phyloP scores from a whole-genome alignment of 37 sponge, comb jelly and placozoan genomes.

The Ianthella basta region DNA sequence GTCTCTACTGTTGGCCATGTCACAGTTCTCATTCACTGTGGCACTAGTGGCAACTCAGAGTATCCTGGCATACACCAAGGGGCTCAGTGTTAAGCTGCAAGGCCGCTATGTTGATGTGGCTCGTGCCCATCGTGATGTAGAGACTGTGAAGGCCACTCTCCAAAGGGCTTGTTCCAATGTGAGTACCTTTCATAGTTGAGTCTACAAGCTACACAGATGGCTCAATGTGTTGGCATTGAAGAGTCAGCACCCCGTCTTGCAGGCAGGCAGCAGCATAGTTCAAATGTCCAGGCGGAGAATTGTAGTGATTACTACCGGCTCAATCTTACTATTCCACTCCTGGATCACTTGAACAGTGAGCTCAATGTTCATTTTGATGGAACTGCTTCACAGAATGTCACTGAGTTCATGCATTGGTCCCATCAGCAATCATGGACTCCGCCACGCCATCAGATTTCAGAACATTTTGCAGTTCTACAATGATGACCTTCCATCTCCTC shows the following conservation, averaged over 20 bases:
- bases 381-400: constrained; percentile 5
- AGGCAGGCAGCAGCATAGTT: constrained; percentile 18
- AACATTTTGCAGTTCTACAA: constrained; percentile 8
- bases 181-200: constrained; percentile 27
- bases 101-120: constrained; percentile 61
- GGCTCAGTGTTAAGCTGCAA: constrained; percentile 68
- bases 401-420: constrained; percentile 53
- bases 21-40: constrained; percentile 62
- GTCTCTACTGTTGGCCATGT: constrained; percentile 44
- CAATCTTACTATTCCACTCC: constrained; percentile 29
- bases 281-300: constrained; percentile 5
- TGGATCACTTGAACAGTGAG: constrained; percentile 46
- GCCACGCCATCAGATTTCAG: not conserved
- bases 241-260: constrained; percentile 38
- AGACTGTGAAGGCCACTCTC: constrained; percentile 44
- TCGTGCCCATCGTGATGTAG: constrained; percentile 57
- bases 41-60: constrained; percentile 42
- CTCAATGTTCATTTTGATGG: constrained; percentile 43
- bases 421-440: constrained; percentile 11
- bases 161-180: constrained; percentile 38
- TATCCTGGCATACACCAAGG: constrained; percentile 59
- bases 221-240: constrained; percentile 32
- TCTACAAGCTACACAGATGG: constrained; percentile 40
- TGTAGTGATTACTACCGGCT: constrained; percentile 31
- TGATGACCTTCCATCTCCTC: constrained; percentile 1